Percentiles rank a stretch among this genome's conserved stretches.
Evolutionary conservation across 2,797 vertebrate species (phyloP).

Genomic region (Calcarius lapponicus): DNA sequence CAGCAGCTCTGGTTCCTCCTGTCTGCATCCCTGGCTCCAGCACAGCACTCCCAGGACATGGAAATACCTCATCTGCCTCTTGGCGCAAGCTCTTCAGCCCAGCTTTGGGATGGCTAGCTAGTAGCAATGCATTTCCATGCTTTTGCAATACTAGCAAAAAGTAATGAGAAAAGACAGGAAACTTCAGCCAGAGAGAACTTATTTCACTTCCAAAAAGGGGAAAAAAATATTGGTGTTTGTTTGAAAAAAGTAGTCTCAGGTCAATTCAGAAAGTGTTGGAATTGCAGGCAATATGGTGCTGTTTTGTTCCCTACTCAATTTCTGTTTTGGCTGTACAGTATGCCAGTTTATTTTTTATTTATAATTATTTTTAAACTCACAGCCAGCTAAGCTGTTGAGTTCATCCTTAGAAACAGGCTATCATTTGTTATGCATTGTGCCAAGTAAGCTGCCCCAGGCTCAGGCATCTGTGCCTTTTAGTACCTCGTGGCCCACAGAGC

Average conservation of each 20-base stretch:
- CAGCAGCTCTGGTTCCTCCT: background rate
- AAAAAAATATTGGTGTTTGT: background rate
- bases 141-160: background rate
- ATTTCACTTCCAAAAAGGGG: background rate
- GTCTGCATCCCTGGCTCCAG: background rate
- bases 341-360: conserved; percentile 14
- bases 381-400: background rate
- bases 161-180: background rate
- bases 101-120: background rate
- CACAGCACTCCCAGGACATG: background rate
- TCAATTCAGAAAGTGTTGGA: background rate
- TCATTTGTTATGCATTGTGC: background rate
- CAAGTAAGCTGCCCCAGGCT: background rate
- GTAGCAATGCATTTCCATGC: background rate
- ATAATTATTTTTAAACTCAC: background rate
- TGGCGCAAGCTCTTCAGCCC: background rate
- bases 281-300: background rate
- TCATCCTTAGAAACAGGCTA: background rate
- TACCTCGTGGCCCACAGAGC: background rate
- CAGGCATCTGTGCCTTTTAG: background rate
- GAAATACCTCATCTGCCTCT: background rate
- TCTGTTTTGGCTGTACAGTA: background rate
- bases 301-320: background rate
- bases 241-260: background rate
- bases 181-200: background rate